These are phyloP conservation scores for Rotaria sp. DNA, from an alignment of 2,888 invertebrate genomes.

Conservation along the genomic window DNA sequence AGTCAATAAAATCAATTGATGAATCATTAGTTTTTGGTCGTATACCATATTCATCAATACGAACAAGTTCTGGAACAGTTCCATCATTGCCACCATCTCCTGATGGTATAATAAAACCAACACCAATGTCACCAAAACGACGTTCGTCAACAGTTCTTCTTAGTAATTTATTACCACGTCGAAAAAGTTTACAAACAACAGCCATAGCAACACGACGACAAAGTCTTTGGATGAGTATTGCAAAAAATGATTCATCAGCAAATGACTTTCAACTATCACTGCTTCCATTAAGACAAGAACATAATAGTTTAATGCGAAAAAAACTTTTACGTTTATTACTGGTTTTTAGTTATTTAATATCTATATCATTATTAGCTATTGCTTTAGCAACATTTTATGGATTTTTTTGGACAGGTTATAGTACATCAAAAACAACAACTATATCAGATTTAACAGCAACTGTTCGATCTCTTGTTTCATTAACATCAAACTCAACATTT, in stretches of 20 bases:
- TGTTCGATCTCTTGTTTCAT: neutral
- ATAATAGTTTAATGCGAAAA: neutral
- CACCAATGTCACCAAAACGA: neutral
- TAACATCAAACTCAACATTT: neutral
- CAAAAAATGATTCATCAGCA: neutral
- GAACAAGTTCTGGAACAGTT: neutral
- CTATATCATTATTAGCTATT: neutral
- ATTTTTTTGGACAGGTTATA: neutral
- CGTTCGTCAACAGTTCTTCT: neutral
- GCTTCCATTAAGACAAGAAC: neutral
- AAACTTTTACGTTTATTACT: neutral
- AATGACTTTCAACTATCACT: neutral
- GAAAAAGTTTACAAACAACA: constrained; percentile 7
- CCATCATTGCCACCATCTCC: neutral
- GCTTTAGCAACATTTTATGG: constrained; percentile 4
- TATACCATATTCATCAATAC: neutral
- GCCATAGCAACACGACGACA: neutral
- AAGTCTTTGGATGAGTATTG: neutral
- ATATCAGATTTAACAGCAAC: neutral
- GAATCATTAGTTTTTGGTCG: neutral
- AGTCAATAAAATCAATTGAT: neutral
- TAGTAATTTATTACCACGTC: neutral
- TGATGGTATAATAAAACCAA: neutral
- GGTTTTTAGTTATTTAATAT: constrained; percentile 2
- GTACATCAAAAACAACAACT: neutral